These are phyloP conservation scores for Caenorhabditis angaria DNA, from an alignment of 2,888 invertebrate species.

Conservation along the genomic window DNA sequence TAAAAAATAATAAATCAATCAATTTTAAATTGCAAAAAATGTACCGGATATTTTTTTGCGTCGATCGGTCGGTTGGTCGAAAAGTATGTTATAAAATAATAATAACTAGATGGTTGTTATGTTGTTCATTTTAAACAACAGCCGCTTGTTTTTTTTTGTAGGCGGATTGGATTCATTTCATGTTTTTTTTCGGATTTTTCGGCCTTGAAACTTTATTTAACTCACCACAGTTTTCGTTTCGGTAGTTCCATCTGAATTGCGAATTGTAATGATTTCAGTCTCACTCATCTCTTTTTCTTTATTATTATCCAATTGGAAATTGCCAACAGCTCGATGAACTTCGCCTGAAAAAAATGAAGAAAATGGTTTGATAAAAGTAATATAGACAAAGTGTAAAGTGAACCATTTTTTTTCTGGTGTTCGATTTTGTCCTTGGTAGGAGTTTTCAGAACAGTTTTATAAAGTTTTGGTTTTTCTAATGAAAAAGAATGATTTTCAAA, in stretches of 20 bases:
- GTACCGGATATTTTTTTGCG: background rate
- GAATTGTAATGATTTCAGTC: conserved; percentile 49
- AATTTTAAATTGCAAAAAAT: background rate
- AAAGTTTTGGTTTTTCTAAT: background rate
- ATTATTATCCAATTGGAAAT: conserved; percentile 27
- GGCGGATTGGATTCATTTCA: background rate
- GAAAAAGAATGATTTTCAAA: too few species aligned
- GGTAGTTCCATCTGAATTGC: conserved; percentile 50
- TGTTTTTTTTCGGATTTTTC: background rate
- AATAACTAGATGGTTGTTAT: background rate
- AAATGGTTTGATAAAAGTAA: background rate
- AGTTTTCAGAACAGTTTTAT: background rate
- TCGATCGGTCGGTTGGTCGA: background rate
- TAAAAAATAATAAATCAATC: too few species aligned
- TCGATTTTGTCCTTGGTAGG: background rate
- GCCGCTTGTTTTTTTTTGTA: conserved; percentile 1
- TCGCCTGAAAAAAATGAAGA: conserved; percentile 28
- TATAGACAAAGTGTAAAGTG: background rate
- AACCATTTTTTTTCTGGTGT: background rate
- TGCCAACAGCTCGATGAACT: conserved; percentile 39
- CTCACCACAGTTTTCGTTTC: conserved; percentile 55
- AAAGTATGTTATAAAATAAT: background rate
- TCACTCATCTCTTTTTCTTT: conserved; percentile 25
- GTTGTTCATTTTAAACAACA: background rate
- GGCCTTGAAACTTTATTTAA: conserved; percentile 17